Conservation (phyloP, 2,888 invertebrate genomes). For the Trilocha varians region DNA sequence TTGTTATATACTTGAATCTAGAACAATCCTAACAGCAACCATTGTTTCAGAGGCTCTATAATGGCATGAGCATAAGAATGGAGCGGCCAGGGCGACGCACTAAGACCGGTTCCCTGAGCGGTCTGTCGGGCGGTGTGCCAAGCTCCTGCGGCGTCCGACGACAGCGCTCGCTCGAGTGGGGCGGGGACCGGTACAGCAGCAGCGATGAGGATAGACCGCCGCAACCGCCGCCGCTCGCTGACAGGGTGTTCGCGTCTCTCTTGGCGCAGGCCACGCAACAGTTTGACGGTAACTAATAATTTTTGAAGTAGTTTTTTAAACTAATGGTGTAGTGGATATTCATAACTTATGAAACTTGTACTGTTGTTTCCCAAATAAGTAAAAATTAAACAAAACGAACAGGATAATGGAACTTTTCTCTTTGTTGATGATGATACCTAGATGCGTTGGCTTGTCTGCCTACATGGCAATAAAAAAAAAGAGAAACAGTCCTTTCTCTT, state of each 20-base stretch:
- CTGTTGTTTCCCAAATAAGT: too few relatives aligned
- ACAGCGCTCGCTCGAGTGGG: constrained; percentile 74
- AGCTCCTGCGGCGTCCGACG: constrained; percentile 52
- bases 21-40: too few relatives aligned
- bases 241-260: constrained; percentile 66
- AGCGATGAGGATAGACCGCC: constrained; percentile 68
- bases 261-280: constrained; percentile 71
- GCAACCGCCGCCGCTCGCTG: constrained; percentile 65
- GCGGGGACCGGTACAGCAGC: constrained; percentile 72
- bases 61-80: constrained; percentile 57
- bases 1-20: constrained; percentile 3
- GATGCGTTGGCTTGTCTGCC: too few relatives aligned
- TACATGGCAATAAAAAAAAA: too few relatives aligned
- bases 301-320: too few relatives aligned
- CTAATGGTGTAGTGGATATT: too few relatives aligned
- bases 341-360: too few relatives aligned
- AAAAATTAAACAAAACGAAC: too few relatives aligned
- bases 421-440: too few relatives aligned
- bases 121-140: constrained; percentile 49
- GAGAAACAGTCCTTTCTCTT: too few relatives aligned
- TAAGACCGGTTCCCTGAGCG: constrained; percentile 63
- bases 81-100: constrained; percentile 60
- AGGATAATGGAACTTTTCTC: too few relatives aligned
- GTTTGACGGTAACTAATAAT: constrained; percentile 52
- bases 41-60: constrained; percentile 39